phyloP scores from a whole-genome alignment of 2,888 invertebrate species.

The Lepidonotus clava region DNA sequence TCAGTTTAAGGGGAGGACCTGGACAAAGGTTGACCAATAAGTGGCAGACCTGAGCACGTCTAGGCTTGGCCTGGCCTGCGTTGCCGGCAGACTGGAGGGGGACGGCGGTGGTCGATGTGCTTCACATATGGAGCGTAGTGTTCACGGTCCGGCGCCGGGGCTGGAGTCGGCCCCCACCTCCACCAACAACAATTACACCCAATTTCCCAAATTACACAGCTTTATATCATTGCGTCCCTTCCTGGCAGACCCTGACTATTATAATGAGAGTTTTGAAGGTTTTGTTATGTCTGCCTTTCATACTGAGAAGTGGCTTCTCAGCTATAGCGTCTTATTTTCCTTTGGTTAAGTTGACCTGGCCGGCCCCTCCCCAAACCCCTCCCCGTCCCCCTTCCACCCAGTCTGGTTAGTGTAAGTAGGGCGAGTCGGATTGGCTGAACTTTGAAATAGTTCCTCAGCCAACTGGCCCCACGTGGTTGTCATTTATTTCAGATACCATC shows the following conservation, averaged over 20 bases:
- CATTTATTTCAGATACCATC: no score
- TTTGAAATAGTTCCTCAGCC: no score
- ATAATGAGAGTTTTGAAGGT: not conserved
- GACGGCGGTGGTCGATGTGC: slow-evolving; percentile 6
- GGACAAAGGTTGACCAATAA: no score
- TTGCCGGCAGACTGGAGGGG: not conserved
- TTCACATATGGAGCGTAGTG: slow-evolving; percentile 36
- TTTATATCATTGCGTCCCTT: not conserved
- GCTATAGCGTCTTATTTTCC: no score
- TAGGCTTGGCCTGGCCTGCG: not conserved
- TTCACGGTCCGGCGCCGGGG: not conserved
- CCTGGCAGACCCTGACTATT: not conserved
- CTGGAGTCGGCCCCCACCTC: not conserved
- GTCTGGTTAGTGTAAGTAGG: no score
- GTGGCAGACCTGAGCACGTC: not conserved
- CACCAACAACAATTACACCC: not conserved
- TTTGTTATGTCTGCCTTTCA: not conserved
- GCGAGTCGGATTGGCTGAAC: no score
- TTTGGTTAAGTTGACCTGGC: not conserved
- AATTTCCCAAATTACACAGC: not conserved
- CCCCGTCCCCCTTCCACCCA: not conserved
- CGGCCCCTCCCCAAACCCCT: not conserved
- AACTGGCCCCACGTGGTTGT: no score
- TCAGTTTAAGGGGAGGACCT: not conserved
- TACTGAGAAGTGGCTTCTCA: not conserved